Conservation (phyloP, 2,797 vertebrate species). For the Nyctalus aviator region DNA sequence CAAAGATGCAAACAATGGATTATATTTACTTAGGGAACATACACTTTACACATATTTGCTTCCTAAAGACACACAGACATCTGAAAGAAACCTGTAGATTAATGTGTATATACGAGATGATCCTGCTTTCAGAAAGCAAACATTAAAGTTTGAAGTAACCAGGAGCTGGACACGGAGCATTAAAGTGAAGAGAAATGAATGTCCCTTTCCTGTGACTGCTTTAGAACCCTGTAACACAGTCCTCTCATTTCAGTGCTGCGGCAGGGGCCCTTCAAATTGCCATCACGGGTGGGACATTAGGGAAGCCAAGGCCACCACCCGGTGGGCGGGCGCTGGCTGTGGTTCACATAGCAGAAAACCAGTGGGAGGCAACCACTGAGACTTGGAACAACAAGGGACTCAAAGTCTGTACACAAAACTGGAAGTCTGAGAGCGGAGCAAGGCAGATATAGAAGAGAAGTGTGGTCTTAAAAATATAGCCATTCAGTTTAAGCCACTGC, state of each 20-base stretch:
- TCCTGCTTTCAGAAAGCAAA: conserved; percentile 43
- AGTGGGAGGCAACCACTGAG: neutral
- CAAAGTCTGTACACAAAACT: neutral
- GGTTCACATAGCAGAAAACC: neutral
- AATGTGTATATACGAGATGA: neutral
- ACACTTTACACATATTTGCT: neutral
- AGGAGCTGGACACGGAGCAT: neutral
- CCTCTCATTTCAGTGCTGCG: neutral
- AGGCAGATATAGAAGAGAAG: neutral
- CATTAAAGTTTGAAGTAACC: neutral
- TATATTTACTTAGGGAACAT: neutral
- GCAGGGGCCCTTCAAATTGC: neutral
- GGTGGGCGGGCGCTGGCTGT: neutral
- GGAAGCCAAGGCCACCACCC: neutral
- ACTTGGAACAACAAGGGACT: neutral
- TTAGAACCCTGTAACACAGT: neutral
- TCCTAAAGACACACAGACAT: conserved; percentile 34
- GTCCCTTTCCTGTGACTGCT: neutral
- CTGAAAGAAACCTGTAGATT: neutral
- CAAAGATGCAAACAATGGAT: conserved; percentile 8
- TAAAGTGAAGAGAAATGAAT: neutral
- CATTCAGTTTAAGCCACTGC: neutral
- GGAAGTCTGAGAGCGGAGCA: neutral
- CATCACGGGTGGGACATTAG: neutral
- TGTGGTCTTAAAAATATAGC: neutral